Percentiles rank a stretch among this genome's conserved stretches.
Conservation (phyloP, 2,888 invertebrate genomes). For the Drosophila mimica region DNA sequence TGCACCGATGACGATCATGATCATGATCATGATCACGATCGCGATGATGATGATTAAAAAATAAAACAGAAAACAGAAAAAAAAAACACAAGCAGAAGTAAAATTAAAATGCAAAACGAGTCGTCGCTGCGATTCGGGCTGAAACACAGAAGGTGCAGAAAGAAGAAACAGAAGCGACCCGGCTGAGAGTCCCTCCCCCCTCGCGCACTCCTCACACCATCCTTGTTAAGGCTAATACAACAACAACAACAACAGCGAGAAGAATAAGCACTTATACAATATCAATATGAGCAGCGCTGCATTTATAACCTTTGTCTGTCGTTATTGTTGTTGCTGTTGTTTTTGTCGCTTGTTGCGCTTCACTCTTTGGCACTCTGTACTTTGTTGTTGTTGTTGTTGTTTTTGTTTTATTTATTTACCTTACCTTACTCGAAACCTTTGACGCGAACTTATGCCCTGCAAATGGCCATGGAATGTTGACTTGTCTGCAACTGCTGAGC, state of each 20-base stretch:
- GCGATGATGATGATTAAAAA: conserved; percentile 29
- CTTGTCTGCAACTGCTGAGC: conserved; percentile 63
- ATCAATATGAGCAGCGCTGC: conserved; percentile 72
- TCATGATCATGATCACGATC: conserved; percentile 22
- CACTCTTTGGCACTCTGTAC: conserved; percentile 64
- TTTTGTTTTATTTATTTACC: conserved; percentile 17
- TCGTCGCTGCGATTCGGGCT: conserved; percentile 47
- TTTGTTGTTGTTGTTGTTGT: conserved; percentile 20
- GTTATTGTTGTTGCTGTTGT: conserved; percentile 28
- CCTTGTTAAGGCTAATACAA: conserved; percentile 54
- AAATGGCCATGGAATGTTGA: conserved; percentile 79
- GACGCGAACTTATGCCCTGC: conserved; percentile 83
- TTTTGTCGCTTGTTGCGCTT: conserved; percentile 50
- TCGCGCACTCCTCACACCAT: too few species aligned
- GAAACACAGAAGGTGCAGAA: conserved; percentile 53
- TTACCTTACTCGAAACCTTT: conserved; percentile 73
- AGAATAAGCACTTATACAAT: conserved; percentile 48
- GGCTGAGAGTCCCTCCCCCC: not conserved
- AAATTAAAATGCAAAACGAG: conserved; percentile 83
- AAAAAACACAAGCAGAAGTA: conserved; percentile 35
- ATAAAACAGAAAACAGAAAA: conserved; percentile 12
- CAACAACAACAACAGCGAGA: conserved; percentile 13
- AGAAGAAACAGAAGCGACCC: conserved; percentile 70
- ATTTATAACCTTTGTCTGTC: conserved; percentile 64
- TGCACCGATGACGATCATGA: conserved; percentile 43